Conservation (phyloP, 2,113 vertebrate species). For the Callopanchax toddi region DNA sequence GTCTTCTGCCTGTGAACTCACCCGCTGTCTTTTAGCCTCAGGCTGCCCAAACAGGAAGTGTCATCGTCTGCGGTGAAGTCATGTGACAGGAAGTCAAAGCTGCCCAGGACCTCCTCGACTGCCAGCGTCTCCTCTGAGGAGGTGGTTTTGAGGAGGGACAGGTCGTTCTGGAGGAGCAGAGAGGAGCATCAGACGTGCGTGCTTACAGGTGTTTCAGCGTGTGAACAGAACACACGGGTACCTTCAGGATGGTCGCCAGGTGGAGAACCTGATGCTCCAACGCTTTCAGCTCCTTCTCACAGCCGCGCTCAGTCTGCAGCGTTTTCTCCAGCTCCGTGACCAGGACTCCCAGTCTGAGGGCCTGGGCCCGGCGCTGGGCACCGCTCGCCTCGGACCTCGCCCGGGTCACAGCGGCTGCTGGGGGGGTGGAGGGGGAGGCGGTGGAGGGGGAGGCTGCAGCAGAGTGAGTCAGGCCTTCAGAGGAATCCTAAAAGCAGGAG, state of each 20-base stretch:
- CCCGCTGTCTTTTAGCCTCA: slow-evolving; percentile 83
- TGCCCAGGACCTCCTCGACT: slow-evolving; percentile 90
- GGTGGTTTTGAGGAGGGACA: slow-evolving; percentile 61
- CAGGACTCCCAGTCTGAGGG: slow-evolving; percentile 63
- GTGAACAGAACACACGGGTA: slow-evolving; percentile 42
- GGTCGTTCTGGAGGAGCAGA: slow-evolving; percentile 71
- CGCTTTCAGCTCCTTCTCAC: slow-evolving; percentile 69
- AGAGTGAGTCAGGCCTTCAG: neutral
- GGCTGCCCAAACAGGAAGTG: slow-evolving; percentile 81
- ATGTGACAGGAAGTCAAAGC: slow-evolving; percentile 90
- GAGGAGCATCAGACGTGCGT: neutral
- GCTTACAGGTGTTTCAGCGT: neutral
- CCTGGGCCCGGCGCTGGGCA: slow-evolving; percentile 39
- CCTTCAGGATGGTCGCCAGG: slow-evolving; percentile 86
- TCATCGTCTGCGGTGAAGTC: slow-evolving; percentile 87
- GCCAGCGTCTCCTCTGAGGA: slow-evolving; percentile 87
- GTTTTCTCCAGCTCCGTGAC: slow-evolving; percentile 80
- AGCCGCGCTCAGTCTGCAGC: slow-evolving; percentile 46
- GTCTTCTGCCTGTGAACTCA: slow-evolving; percentile 47
- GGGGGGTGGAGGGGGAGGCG: slow-evolving; percentile 9
- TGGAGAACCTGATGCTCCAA: slow-evolving; percentile 81
- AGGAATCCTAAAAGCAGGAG: slow-evolving; percentile 26
- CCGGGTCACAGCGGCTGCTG: neutral
- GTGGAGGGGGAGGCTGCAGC: slow-evolving; percentile 5
- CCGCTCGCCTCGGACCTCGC: slow-evolving; percentile 16